Percentiles rank a stretch among this genome's conserved stretches.
These are phyloP conservation scores for Myiotriccus ornatus DNA, from an alignment of 2,797 vertebrate species.

Conservation along the genomic window DNA sequence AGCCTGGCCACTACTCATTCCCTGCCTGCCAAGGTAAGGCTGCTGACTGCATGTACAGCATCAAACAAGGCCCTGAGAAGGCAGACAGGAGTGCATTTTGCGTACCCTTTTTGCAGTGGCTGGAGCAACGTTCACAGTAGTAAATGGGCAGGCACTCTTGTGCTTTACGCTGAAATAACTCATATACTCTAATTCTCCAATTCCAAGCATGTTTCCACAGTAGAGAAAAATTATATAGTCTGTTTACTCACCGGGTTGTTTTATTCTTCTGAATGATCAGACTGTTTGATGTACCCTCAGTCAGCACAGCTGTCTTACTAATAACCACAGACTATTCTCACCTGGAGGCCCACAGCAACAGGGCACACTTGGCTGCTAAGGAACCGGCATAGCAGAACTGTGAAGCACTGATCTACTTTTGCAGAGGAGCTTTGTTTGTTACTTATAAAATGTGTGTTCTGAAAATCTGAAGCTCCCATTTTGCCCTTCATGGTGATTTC, in stretches of 20 bases:
- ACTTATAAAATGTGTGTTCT: not conserved
- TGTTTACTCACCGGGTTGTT: not conserved
- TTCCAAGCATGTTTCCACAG: not conserved
- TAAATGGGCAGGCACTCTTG: not conserved
- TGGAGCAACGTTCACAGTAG: not conserved
- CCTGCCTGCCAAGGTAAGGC: slow-evolving; percentile 84
- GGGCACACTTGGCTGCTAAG: not conserved
- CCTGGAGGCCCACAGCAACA: not conserved
- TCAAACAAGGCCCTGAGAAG: not conserved
- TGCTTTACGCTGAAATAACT: not conserved
- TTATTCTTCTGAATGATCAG: not conserved
- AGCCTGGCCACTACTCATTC: slow-evolving; percentile 79
- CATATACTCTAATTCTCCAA: not conserved
- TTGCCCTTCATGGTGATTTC: not conserved
- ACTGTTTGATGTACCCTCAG: not conserved
- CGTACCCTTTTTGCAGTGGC: not conserved
- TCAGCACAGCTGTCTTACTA: not conserved
- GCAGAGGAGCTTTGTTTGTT: not conserved
- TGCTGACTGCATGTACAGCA: accelerated
- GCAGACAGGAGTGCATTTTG: not conserved
- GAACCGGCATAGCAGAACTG: not conserved
- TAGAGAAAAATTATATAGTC: not conserved
- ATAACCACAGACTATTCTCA: not conserved
- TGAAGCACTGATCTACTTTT: not conserved
- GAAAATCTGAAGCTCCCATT: not conserved